These are phyloP conservation scores for Peromyscus nudipes DNA, from an alignment of 2,797 vertebrate species.

Conservation along the genomic window DNA sequence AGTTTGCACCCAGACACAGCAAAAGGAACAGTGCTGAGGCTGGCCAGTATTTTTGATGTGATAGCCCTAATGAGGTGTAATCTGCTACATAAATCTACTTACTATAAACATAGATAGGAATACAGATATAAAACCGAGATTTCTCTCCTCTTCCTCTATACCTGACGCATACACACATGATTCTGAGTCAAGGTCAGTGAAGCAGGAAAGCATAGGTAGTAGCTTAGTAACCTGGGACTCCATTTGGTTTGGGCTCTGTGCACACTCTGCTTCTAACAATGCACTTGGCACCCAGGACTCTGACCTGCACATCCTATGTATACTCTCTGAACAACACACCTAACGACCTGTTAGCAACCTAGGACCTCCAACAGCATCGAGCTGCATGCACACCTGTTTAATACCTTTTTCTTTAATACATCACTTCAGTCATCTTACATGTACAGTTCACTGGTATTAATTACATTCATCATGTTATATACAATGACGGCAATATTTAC, in stretches of 20 bases:
- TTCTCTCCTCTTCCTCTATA: not conserved
- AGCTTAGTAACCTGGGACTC: not conserved
- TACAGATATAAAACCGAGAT: not conserved
- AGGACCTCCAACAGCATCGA: not conserved
- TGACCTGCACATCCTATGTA: not conserved
- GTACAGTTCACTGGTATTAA: not conserved
- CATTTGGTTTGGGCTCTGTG: not conserved
- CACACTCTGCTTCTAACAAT: not conserved
- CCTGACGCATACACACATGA: not conserved
- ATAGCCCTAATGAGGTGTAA: not conserved
- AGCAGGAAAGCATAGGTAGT: not conserved
- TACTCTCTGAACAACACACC: not conserved
- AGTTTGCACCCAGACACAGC: not conserved
- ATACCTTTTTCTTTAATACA: not conserved
- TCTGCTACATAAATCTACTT: not conserved
- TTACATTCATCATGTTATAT: not conserved
- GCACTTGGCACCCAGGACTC: not conserved
- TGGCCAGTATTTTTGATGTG: not conserved
- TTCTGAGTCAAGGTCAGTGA: not conserved
- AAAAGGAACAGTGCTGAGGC: not conserved
- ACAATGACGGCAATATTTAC: not conserved
- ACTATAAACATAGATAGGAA: not conserved
- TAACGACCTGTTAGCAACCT: not conserved
- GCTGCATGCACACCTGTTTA: not conserved
- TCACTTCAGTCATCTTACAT: not conserved